phyloP scores from a whole-genome alignment of 2,113 vertebrate genomes.

The Tichodroma muraria region DNA sequence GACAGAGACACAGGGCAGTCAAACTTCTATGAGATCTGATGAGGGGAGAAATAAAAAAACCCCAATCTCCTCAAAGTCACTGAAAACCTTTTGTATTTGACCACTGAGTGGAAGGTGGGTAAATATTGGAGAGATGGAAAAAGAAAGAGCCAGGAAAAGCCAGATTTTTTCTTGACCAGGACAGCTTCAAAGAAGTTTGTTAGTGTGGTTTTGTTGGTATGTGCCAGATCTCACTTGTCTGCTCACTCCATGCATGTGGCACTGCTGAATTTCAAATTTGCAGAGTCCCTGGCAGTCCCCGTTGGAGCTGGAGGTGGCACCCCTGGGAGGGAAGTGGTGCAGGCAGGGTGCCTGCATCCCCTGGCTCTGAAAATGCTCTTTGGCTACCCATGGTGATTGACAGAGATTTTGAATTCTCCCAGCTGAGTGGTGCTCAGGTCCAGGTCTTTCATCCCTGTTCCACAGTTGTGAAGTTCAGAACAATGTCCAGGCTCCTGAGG shows the following conservation, averaged over 20 bases:
- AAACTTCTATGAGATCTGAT: background rate
- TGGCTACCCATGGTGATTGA: background rate
- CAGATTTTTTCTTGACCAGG: background rate
- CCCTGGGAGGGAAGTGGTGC: background rate
- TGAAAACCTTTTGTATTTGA: background rate
- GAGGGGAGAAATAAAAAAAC: background rate
- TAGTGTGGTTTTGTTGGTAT: background rate
- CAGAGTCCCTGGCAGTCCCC: background rate
- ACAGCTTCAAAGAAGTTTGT: background rate
- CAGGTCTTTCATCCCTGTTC: background rate
- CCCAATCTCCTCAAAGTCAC: background rate
- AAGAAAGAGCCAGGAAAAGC: background rate
- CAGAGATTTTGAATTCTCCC: background rate
- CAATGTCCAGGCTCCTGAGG: background rate
- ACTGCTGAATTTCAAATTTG: background rate
- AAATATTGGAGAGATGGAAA: background rate
- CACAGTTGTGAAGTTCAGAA: background rate
- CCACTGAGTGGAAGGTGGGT: background rate
- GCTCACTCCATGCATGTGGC: background rate
- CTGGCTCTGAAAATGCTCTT: background rate
- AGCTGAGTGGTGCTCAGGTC: background rate
- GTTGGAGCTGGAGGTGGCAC: background rate
- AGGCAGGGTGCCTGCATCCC: fast-evolving
- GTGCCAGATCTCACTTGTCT: background rate
- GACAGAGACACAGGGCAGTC: background rate